Evolutionary conservation across 2,888 invertebrate genomes (phyloP).

Genomic region (Spisula subtruncata): DNA sequence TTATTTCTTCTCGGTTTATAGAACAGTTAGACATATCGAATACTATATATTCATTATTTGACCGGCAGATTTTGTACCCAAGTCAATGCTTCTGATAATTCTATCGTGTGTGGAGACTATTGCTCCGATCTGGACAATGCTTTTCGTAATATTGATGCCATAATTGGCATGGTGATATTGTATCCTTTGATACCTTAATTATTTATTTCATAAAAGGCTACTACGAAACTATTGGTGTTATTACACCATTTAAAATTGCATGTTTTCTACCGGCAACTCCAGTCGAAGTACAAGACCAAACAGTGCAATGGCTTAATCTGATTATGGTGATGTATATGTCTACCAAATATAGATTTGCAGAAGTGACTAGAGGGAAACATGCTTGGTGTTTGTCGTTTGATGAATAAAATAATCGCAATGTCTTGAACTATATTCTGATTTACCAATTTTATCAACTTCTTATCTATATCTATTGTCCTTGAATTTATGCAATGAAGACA

Average conservation of each 20-base stretch:
- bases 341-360: too few relatives aligned
- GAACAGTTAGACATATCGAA: background rate
- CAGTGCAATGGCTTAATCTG: too few relatives aligned
- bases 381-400: too few relatives aligned
- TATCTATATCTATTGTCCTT: too few relatives aligned
- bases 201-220: background rate
- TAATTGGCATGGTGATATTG: background rate
- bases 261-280: too few relatives aligned
- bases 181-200: background rate
- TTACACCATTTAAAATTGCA: background rate
- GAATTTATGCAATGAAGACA: too few relatives aligned
- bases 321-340: too few relatives aligned
- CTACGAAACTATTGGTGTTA: background rate
- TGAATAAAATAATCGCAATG: too few relatives aligned
- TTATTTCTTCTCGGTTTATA: background rate
- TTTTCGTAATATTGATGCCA: background rate
- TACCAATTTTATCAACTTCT: too few relatives aligned
- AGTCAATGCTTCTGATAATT: background rate
- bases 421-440: too few relatives aligned
- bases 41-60: slow-evolving; percentile 17
- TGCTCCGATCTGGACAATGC: background rate
- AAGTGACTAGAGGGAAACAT: too few relatives aligned
- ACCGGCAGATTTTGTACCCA: background rate
- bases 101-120: background rate
- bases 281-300: too few relatives aligned